Evolutionary conservation across 2,113 vertebrate genomes (phyloP).

Genomic region (Bothrops jararaca): DNA sequence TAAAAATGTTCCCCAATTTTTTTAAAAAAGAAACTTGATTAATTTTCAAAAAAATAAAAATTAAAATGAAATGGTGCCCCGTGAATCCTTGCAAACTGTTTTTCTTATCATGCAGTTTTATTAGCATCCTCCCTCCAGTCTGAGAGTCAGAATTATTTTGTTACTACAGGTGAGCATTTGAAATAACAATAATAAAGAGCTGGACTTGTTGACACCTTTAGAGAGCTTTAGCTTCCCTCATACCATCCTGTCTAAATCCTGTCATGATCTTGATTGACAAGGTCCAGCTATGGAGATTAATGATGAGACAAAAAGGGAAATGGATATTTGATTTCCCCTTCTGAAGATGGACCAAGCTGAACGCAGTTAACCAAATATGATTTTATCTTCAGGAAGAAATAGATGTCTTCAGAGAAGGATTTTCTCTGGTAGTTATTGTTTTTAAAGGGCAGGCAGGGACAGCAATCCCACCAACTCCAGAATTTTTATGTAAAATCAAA

Average conservation of each 20-base stretch:
- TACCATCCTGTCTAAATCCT: background rate
- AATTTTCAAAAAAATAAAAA: background rate
- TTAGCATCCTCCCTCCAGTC: background rate
- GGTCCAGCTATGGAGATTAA: background rate
- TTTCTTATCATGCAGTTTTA: slow-evolving; percentile 10
- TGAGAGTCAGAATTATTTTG: slow-evolving; percentile 10
- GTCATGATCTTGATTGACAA: background rate
- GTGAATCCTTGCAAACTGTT: background rate
- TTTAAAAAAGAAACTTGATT: background rate
- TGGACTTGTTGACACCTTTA: background rate
- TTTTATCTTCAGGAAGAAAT: background rate
- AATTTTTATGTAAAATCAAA: background rate
- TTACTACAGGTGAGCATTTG: background rate
- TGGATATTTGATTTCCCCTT: background rate
- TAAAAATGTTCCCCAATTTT: background rate
- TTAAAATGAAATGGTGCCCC: background rate
- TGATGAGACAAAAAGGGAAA: background rate
- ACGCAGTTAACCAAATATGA: background rate
- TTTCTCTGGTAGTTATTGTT: background rate
- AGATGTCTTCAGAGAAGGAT: background rate
- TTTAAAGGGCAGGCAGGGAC: background rate
- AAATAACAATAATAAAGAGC: background rate
- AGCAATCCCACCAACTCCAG: background rate
- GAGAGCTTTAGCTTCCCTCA: background rate
- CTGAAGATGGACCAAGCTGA: background rate